Base-by-base conservation (phyloP, 2,888 invertebrate genomes). In the Conomelus anceps region DNA sequence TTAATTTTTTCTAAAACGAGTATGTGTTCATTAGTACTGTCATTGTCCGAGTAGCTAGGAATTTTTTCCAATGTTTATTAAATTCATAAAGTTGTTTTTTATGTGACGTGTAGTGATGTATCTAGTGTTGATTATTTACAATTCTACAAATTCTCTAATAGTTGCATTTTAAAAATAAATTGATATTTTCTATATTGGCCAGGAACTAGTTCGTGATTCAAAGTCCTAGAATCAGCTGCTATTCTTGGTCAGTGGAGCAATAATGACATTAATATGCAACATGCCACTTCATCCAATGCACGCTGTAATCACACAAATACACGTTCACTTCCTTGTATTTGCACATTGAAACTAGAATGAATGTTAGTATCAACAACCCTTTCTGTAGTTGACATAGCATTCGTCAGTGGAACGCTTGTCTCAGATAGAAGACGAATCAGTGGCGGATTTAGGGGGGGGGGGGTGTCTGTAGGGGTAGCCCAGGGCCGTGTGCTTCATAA, bases 141-240 rank as follows among this genome's bases (percentile, higher is more conserved):
- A 63, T n/a, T n/a, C 1, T 26, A 7, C 11, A 11, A 7, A 26
- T 7, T 26, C 4, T 63, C n/a, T 20, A n/a, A 63, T 63, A 63
- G 63, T 63, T 63, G 63, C 63, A 63, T 63, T 63, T 63, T 63
- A n/a, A 63, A 63, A 63, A 63, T 63, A n/a, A 63, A n/a, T 63
- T 63, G n/a, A 63, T 63, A n/a, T 63, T 63, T 63, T 63, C n/a
- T 63, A 63, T 63, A 22, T 84, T 84, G 86, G 29, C 86, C 86
- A 86, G 86, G 86, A 86, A 24, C 24, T 86, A 26, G 86, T 24
- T 23, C 29, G 86, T 29, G 22, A 29, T 86, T 86, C 29, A 86
- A n/a, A 22, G 22, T 26, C 86, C 86, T 86, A 86, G 86, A 86
- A 86, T 86, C 86, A 29, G 86, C 86, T 29, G 86, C 29, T 26